A percentile compares a stretch with the other conserved stretches of the same genome.
phyloP scores from a whole-genome alignment of 2,113 vertebrate genomes.

The Stegastes partitus region DNA sequence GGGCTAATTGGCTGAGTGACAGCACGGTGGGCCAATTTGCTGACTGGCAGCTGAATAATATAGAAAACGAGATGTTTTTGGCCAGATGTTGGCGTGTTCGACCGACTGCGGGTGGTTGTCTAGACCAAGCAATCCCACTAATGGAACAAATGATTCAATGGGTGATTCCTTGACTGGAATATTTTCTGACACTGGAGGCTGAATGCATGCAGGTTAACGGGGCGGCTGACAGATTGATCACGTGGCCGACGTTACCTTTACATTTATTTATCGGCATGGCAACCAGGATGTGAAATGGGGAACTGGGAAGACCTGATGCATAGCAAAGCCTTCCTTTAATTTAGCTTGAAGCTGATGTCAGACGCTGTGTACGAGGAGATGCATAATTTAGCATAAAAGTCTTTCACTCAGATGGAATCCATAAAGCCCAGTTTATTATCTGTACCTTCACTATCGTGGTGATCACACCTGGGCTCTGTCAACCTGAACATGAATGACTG shows the following conservation, averaged over 20 bases:
- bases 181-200: not conserved
- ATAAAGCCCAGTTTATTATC: constrained; percentile 33
- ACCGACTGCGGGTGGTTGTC: not conserved
- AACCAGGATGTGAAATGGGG: too few species aligned
- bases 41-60: constrained; percentile 30
- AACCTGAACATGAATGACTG: constrained; percentile 67
- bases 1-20: constrained; percentile 36
- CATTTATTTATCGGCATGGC: too few species aligned
- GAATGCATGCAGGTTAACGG: not conserved
- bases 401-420: constrained; percentile 21
- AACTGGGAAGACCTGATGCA: too few species aligned
- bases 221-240: constrained; percentile 5
- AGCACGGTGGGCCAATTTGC: constrained; percentile 19
- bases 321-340: too few species aligned
- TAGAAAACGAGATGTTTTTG: not conserved
- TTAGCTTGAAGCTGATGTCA: not conserved
- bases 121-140: not conserved
- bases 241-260: not conserved
- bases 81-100: not conserved
- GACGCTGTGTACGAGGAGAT: not conserved
- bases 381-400: constrained; percentile 33
- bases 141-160: constrained; percentile 10
- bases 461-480: constrained; percentile 36
- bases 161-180: not conserved
- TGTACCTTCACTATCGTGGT: not conserved